A percentile compares a stretch with the other conserved stretches of the same genome.
These are phyloP conservation scores for Pocota personata DNA, from an alignment of 2,888 invertebrate species.

Conservation along the genomic window DNA sequence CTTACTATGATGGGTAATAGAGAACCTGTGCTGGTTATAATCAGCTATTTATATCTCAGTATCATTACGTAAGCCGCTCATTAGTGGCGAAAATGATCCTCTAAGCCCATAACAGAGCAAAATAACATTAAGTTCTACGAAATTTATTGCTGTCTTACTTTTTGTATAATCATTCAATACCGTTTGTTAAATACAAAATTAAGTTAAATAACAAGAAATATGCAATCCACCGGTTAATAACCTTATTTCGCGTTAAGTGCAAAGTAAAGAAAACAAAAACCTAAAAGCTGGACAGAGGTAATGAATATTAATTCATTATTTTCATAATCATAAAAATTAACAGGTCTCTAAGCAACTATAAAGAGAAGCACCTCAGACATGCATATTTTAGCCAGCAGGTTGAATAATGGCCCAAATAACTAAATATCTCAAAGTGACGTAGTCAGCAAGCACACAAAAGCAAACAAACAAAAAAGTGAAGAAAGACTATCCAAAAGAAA, in stretches of 20 bases:
- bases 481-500: not conserved
- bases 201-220: conserved; percentile 16
- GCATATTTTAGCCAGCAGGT: not conserved
- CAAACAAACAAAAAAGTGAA: not conserved
- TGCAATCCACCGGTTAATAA: conserved; percentile 25
- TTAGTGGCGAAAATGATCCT: conserved; percentile 41
- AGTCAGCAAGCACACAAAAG: not conserved
- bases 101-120: conserved; percentile 11
- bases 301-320: conserved; percentile 50
- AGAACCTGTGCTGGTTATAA: conserved; percentile 15
- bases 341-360: not conserved
- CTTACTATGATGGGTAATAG: conserved; percentile 8
- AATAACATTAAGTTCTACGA: conserved; percentile 29
- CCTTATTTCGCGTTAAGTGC: conserved; percentile 23
- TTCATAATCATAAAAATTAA: conserved; percentile 47
- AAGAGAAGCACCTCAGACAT: not conserved
- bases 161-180: conserved; percentile 28
- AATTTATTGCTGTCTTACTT: conserved; percentile 10
- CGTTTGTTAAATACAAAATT: conserved; percentile 1
- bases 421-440: conserved; percentile 21
- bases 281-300: not conserved
- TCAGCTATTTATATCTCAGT: conserved; percentile 26
- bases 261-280: not conserved
- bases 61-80: conserved; percentile 50
- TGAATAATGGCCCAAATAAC: conserved; percentile 46